Evolutionary conservation across 1,140 invertebrate species (phyloP), one percentile per base, ranked within the genome.

Genomic region (Drosophila athabasca): DNA sequence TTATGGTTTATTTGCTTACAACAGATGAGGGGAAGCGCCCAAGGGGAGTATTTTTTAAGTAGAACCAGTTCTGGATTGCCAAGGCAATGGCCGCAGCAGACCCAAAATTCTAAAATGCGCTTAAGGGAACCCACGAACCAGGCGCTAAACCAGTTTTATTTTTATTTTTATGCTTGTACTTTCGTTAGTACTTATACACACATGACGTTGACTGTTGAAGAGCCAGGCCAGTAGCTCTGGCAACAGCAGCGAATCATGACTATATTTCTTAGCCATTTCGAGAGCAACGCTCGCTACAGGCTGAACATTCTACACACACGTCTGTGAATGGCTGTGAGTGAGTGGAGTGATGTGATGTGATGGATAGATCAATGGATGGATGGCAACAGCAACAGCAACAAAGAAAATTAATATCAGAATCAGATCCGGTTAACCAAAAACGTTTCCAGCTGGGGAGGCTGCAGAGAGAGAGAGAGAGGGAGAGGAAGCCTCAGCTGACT

Each of bases 381-480:
- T 41, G 62, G 80, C 62, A 75, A 75, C 77, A 67, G 57, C 58
- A 58, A 62, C 51, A 57, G 61, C 69, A 83, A 65, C 72, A 73
- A 49, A 35, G 31, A 64, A 24, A 54, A 69, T 69, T 57, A 54
- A 69, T 46, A 74, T 71, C 78, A 66, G 82, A 87, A 75, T 81
- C 65, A 82, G 83, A 85, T 85, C 82, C 82, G 82, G 82, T 85
- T 85, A 82, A 68, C 78, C 82, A 71, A 85, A 85, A 85, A 59
- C 69, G 64, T 69, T 64, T 39, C 66, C 59, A 66, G 46, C 60
- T 50, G 35, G n/a, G 29, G 35, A 69, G 66, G 39, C 17, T 44
- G 35, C 3, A 11, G 9, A 35, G 39, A 11, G 35, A 26, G 44
- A 48, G 48, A 49, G 44, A 35, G 49, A 45, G 60, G 57, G 51